These are phyloP conservation scores for Ophion costatus DNA, from an alignment of 2,888 invertebrate species.

Conservation along the genomic window DNA sequence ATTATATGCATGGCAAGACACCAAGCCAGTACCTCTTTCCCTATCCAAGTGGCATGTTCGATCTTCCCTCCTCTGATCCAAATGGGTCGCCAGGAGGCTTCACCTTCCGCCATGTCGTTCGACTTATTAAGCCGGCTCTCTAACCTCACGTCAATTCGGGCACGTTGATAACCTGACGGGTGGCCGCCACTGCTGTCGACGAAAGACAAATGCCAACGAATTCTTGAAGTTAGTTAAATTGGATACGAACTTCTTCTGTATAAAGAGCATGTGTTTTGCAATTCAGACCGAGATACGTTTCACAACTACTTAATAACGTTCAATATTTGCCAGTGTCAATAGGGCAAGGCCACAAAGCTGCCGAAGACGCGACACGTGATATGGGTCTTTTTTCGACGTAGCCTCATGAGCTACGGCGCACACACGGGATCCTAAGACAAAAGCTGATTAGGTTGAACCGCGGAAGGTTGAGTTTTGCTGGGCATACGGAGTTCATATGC, in stretches of 20 bases:
- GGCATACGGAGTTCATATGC: conserved; percentile 69
- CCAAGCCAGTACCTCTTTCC: conserved; percentile 78
- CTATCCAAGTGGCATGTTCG: conserved; percentile 76
- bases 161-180: neutral
- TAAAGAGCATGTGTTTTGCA: neutral
- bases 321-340: neutral
- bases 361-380: neutral
- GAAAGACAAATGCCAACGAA: neutral
- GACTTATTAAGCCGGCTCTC: neutral
- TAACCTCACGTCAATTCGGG: neutral
- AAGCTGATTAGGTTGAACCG: conserved; percentile 80
- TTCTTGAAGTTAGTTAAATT: conserved; percentile 2
- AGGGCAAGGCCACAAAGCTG: neutral
- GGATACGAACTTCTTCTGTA: neutral
- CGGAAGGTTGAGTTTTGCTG: conserved; percentile 40
- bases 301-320: neutral
- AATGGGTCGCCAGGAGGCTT: conserved; percentile 71
- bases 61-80: conserved; percentile 78
- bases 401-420: conserved; percentile 1
- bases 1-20: conserved; percentile 75
- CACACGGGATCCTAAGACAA: conserved; percentile 74
- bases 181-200: neutral
- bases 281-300: neutral
- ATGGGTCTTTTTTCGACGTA: neutral
- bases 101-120: conserved; percentile 45